Conservation (phyloP, 1,140 invertebrate species). For the Brachionus sp. region DNA sequence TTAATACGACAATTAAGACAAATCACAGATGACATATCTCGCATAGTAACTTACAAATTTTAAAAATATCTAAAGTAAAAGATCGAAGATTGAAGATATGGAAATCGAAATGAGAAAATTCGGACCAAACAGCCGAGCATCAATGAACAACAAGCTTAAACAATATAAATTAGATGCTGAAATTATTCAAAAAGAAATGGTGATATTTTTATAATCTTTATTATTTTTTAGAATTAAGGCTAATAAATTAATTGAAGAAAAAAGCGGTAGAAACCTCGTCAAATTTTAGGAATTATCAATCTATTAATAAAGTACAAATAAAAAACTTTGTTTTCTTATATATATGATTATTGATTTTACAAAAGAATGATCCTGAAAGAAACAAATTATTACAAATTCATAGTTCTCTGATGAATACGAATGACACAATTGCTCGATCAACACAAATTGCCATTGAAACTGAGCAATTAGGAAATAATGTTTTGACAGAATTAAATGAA, state of each 20-base stretch:
- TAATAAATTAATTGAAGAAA: neutral
- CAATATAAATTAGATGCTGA: conserved; percentile 38
- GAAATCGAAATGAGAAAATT: conserved; percentile 23
- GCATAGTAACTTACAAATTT: neutral
- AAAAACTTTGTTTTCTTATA: neutral
- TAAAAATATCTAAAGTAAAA: neutral
- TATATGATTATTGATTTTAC: neutral
- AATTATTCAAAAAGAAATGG: conserved; percentile 32
- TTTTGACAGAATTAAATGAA: conserved; percentile 35
- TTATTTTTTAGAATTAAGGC: neutral
- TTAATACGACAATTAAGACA: conserved; percentile 20
- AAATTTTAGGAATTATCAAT: neutral
- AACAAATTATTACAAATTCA: conserved; percentile 15
- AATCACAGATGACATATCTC: neutral
- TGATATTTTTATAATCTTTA: neutral
- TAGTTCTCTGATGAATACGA: conserved; percentile 9
- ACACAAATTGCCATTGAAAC: conserved; percentile 45
- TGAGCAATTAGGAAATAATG: conserved; percentile 19
- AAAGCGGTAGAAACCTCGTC: neutral
- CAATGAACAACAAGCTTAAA: conserved; percentile 32
- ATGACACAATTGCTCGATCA: neutral
- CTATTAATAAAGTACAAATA: neutral
- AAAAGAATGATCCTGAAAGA: conserved; percentile 6
- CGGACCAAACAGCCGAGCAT: conserved; percentile 2
- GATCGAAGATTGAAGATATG: conserved; percentile 20